These are phyloP conservation scores for Acanthornis magna DNA, from an alignment of 2,797 vertebrate species.

Conservation along the genomic window DNA sequence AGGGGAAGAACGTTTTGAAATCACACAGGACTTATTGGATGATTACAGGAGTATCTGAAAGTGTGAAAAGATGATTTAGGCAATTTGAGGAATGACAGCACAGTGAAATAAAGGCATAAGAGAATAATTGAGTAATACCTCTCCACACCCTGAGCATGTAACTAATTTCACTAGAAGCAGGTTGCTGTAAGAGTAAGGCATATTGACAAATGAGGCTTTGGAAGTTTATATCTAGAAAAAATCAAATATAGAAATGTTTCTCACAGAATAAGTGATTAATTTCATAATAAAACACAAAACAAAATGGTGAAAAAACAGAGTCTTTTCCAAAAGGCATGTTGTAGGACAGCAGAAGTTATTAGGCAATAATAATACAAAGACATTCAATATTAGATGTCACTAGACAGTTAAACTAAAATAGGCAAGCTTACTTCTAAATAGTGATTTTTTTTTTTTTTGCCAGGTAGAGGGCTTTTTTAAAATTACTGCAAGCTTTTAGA, in stretches of 20 bases:
- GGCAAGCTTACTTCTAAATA: not conserved
- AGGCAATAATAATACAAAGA: no score
- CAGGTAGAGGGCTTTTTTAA: not conserved
- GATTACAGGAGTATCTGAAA: not conserved
- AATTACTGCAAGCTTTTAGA: not conserved
- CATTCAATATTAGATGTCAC: not conserved
- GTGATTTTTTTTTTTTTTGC: not conserved
- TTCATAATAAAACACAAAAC: not conserved
- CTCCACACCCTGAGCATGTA: not conserved
- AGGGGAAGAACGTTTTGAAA: not conserved
- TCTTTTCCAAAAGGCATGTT: not conserved
- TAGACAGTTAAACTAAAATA: not conserved
- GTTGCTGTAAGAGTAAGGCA: not conserved
- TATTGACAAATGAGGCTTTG: not conserved
- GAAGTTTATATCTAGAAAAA: not conserved
- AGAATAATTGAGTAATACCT: not conserved
- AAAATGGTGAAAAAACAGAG: not conserved
- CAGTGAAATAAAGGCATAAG: not conserved
- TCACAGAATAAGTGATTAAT: not conserved
- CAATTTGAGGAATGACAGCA: not conserved
- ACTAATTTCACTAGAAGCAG: not conserved
- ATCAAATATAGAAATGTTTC: not conserved
- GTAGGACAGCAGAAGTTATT: not conserved
- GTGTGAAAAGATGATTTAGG: not conserved
- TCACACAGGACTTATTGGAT: not conserved